These are phyloP conservation scores for Spea multiplicata DNA, from an alignment of 2,113 vertebrate genomes.

Conservation along the genomic window DNA sequence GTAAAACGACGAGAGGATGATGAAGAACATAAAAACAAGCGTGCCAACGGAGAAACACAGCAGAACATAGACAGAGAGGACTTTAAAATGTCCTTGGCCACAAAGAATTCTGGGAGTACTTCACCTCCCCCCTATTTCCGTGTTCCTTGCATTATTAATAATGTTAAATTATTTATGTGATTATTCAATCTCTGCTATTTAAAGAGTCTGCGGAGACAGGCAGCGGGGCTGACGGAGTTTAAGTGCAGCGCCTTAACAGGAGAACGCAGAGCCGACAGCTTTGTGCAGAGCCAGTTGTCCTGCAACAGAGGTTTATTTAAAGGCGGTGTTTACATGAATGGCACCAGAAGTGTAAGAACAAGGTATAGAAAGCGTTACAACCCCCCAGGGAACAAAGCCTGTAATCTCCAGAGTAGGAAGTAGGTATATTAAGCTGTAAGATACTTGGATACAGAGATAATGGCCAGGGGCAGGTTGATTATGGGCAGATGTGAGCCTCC, in stretches of 20 bases:
- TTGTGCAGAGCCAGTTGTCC: too few relatives aligned
- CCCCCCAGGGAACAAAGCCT: too few relatives aligned
- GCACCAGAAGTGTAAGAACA: neutral
- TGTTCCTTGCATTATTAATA: constrained; percentile 42
- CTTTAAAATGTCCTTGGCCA: constrained; percentile 36
- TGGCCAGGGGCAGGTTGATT: too few relatives aligned
- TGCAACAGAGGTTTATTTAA: too few relatives aligned
- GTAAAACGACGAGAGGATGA: too few relatives aligned
- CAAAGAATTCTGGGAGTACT: constrained; percentile 12
- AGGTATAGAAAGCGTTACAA: neutral
- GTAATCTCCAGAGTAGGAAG: too few relatives aligned
- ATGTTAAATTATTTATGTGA: constrained; percentile 40
- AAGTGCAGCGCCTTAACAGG: neutral
- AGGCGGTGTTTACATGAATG: neutral
- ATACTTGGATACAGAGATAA: too few relatives aligned
- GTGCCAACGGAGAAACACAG: neutral
- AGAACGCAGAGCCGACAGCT: too few relatives aligned
- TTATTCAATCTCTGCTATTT: constrained; percentile 46
- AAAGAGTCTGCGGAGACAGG: constrained; percentile 19
- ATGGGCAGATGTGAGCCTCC: too few relatives aligned
- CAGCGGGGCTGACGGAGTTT: neutral
- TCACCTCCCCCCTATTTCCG: constrained; percentile 35
- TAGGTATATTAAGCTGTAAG: too few relatives aligned
- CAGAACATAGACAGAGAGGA: neutral
- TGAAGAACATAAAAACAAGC: neutral